Conservation (phyloP, 2,113 vertebrate species). For the Trochalopteron elliotii region DNA sequence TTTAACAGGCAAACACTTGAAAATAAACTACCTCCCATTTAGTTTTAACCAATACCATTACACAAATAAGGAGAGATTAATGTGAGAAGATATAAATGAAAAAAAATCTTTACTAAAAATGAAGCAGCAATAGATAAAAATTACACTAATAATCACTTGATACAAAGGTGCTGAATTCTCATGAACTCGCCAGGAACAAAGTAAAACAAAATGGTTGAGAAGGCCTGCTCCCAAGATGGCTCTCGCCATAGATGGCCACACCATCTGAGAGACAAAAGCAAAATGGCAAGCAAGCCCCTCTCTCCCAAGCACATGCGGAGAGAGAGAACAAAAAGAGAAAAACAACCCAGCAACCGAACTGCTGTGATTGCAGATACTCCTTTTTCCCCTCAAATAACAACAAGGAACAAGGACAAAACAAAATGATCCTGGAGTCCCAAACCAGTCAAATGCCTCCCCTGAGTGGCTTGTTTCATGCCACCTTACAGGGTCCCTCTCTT, state of each 20-base stretch:
- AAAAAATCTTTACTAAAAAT: background rate
- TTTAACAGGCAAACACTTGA: background rate
- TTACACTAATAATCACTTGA: background rate
- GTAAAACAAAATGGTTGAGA: background rate
- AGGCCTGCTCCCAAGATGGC: background rate
- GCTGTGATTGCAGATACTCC: background rate
- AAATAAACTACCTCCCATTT: background rate
- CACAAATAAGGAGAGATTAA: background rate
- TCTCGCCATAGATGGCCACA: background rate
- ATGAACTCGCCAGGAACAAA: background rate
- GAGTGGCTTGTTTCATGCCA: background rate
- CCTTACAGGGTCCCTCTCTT: background rate
- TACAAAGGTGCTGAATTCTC: background rate
- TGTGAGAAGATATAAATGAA: background rate
- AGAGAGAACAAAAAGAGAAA: background rate
- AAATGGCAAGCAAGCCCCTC: background rate
- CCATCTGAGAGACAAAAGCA: background rate
- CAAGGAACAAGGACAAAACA: background rate
- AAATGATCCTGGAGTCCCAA: background rate
- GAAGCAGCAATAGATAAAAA: background rate
- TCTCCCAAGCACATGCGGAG: rapidly evolving
- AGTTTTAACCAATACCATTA: background rate
- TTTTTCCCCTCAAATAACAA: background rate
- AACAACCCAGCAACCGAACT: rapidly evolving
- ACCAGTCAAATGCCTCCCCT: background rate